phyloP scores from a whole-genome alignment of 2,797 vertebrate species.

The Sebastes reedi region DNA sequence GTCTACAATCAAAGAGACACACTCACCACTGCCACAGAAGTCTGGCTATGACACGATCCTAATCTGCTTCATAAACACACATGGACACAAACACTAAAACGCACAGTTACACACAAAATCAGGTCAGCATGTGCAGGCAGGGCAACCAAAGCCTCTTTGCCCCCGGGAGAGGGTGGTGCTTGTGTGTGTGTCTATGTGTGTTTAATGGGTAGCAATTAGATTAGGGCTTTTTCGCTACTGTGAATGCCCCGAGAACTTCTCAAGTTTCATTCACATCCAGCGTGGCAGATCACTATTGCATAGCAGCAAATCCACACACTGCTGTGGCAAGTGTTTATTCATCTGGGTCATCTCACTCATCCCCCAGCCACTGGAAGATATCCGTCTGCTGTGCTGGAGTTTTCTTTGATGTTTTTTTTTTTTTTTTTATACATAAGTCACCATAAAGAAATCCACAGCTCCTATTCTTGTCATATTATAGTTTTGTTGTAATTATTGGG shows the following conservation, averaged over 20 bases:
- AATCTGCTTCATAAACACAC: constrained; percentile 69
- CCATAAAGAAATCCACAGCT: neutral
- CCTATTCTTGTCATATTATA: neutral
- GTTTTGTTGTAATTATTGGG: neutral
- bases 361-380: constrained; percentile 4
- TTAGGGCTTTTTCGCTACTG: constrained; percentile 18
- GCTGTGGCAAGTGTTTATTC: constrained; percentile 14
- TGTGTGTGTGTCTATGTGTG: constrained; percentile 30
- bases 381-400: neutral
- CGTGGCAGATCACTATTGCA: constrained; percentile 2
- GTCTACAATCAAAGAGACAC: constrained; percentile 46
- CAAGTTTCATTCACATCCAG: constrained; percentile 53
- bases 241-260: constrained; percentile 34
- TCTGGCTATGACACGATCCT: constrained; percentile 48
- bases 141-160: constrained; percentile 72
- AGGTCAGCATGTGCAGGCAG: constrained; percentile 72
- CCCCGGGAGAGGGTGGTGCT: constrained; percentile 41
- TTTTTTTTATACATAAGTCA: neutral
- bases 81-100: constrained; percentile 39
- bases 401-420: neutral
- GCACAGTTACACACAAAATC: constrained; percentile 61
- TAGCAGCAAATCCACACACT: constrained; percentile 7
- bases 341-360: constrained; percentile 48
- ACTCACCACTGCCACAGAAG: constrained; percentile 20
- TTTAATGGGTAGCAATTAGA: constrained; percentile 53